Conservation (phyloP, 2,888 invertebrate genomes). For the Cephus rjabovi region DNA sequence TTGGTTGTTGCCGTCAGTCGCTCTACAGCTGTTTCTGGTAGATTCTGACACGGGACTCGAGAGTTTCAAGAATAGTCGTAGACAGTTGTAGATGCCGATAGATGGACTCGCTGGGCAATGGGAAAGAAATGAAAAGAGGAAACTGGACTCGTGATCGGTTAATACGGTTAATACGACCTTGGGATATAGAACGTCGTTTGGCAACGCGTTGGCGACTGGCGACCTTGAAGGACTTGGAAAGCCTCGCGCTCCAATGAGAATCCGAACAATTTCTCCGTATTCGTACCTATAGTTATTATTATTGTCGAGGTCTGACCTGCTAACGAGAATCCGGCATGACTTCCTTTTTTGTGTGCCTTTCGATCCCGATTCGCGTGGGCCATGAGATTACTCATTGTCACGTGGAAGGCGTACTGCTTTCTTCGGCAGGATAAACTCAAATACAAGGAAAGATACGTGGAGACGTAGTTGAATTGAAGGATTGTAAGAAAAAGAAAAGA, state of each 20-base stretch:
- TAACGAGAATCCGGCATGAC: too few relatives aligned
- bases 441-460: too few relatives aligned
- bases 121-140: background rate
- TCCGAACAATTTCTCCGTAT: background rate
- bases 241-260: conserved; percentile 1
- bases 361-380: too few relatives aligned
- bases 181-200: background rate
- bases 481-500: too few relatives aligned
- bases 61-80: background rate
- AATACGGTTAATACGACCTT: background rate
- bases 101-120: background rate
- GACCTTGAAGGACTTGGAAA: conserved; percentile 2
- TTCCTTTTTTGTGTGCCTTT: too few relatives aligned
- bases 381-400: too few relatives aligned
- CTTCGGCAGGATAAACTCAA: too few relatives aligned
- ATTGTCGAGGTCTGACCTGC: background rate
- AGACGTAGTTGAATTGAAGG: too few relatives aligned
- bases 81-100: background rate
- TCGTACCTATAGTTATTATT: background rate
- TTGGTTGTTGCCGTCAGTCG: too few relatives aligned
- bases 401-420: too few relatives aligned
- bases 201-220: background rate
- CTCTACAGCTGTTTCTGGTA: background rate
- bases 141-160: background rate
- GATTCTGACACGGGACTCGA: background rate